Conservation (phyloP, 2,888 invertebrate genomes). For the Agriopis aurantiaria region DNA sequence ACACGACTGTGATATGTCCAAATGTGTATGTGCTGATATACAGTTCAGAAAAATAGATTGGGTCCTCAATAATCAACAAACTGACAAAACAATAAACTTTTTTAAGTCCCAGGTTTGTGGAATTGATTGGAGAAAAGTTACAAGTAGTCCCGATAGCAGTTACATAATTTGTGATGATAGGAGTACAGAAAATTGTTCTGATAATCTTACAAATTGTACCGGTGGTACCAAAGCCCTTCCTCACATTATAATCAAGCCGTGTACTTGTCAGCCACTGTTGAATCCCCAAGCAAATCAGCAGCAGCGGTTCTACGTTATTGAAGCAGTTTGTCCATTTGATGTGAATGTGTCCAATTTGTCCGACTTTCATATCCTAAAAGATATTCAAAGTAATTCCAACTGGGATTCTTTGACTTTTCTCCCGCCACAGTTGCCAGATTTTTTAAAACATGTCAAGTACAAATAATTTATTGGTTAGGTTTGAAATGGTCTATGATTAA, state of each 20-base stretch:
- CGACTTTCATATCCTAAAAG: not conserved
- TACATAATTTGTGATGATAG: slow-evolving; percentile 33
- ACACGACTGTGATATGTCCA: slow-evolving; percentile 51
- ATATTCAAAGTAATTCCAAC: slow-evolving; percentile 10
- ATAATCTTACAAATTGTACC: not conserved
- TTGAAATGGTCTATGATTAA: slow-evolving; percentile 1
- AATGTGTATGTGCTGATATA: slow-evolving; percentile 58
- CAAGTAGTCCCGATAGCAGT: slow-evolving; percentile 28
- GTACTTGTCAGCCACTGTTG: slow-evolving; percentile 36
- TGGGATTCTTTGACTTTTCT: slow-evolving; percentile 64
- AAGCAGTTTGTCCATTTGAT: slow-evolving; percentile 48
- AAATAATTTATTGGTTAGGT: slow-evolving; percentile 19
- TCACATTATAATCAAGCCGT: slow-evolving; percentile 56
- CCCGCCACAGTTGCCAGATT: slow-evolving; percentile 70
- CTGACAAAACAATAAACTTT: slow-evolving; percentile 6
- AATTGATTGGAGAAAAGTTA: slow-evolving; percentile 29
- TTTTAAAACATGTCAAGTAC: slow-evolving; percentile 56
- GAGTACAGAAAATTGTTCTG: slow-evolving; percentile 18
- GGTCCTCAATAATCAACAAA: slow-evolving; percentile 1
- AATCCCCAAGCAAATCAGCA: slow-evolving; percentile 42
- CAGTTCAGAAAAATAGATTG: slow-evolving; percentile 1
- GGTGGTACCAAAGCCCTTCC: slow-evolving; percentile 26
- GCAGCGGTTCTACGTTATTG: slow-evolving; percentile 51
- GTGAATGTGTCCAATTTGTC: not conserved
- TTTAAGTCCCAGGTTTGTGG: slow-evolving; percentile 26